phyloP scores from a whole-genome alignment of 2,797 vertebrate species.

The Novumbra hubbsi region DNA sequence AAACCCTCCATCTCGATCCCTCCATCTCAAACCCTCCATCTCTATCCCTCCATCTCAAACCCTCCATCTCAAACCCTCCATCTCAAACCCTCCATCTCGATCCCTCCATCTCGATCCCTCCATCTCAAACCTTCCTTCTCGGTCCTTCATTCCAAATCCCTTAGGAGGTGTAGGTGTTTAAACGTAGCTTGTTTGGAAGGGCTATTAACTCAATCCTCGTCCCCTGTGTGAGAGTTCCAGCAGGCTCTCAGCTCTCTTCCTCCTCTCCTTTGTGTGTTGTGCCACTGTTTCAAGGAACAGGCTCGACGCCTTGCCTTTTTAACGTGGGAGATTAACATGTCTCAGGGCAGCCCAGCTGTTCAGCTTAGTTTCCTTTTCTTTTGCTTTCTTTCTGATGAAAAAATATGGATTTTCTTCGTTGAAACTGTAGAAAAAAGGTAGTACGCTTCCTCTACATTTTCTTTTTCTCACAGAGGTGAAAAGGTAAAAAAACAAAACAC shows the following conservation, averaged over 20 bases:
- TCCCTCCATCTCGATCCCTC: constrained; percentile 14
- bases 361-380: constrained; percentile 34
- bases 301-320: constrained; percentile 64
- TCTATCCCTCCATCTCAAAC: too few relatives aligned
- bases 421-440: constrained; percentile 12
- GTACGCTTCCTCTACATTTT: not conserved
- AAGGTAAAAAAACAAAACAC: constrained; percentile 22
- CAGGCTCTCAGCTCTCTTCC: constrained; percentile 59
- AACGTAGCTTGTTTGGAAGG: constrained; percentile 55
- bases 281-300: constrained; percentile 66
- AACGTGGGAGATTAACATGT: constrained; percentile 73
- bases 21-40: too few relatives aligned
- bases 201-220: constrained; percentile 67
- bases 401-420: constrained; percentile 14
- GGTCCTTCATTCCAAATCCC: constrained; percentile 20
- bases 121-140: too few relatives aligned
- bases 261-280: constrained; percentile 64
- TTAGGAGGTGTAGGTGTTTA: constrained; percentile 62
- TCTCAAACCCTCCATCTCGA: too few relatives aligned
- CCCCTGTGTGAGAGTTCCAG: constrained; percentile 56
- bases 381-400: constrained; percentile 23
- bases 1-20: too few relatives aligned
- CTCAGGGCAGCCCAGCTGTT: constrained; percentile 57
- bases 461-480: constrained; percentile 1
- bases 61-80: too few relatives aligned